A percentile compares a stretch with the other conserved stretches of the same genome.
phyloP scores from a whole-genome alignment of 2,888 invertebrate genomes.

The Eueremaeus valkanovi region DNA sequence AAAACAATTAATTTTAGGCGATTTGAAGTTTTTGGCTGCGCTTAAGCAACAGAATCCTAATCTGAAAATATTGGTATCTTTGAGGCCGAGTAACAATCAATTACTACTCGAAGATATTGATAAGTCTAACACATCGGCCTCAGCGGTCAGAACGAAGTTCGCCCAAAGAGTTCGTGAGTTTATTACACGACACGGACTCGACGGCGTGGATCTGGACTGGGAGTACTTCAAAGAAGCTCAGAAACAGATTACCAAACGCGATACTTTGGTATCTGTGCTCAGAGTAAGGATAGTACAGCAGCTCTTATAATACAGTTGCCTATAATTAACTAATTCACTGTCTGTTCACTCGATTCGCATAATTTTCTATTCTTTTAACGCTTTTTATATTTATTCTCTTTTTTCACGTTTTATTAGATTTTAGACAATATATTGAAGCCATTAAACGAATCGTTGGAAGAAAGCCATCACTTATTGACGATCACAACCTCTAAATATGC shows the following conservation, averaged over 20 bases:
- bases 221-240: slow-evolving; percentile 39
- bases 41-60: slow-evolving; percentile 39
- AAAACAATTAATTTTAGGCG: slow-evolving; percentile 37
- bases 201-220: slow-evolving; percentile 42
- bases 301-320: too few species aligned
- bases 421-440: slow-evolving; percentile 23
- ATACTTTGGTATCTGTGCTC: slow-evolving; percentile 33
- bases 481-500: slow-evolving; percentile 41
- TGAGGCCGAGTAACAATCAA: slow-evolving; percentile 33
- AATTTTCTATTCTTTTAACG: too few species aligned
- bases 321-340: too few species aligned
- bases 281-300: too few species aligned
- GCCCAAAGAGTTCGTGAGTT: slow-evolving; percentile 41
- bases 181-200: slow-evolving; percentile 40
- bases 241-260: slow-evolving; percentile 17
- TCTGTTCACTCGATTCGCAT: too few species aligned
- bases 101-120: slow-evolving; percentile 29
- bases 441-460: not conserved
- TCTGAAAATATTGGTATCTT: slow-evolving; percentile 42
- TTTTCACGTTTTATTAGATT: not conserved
- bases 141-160: slow-evolving; percentile 35
- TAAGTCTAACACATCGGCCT: slow-evolving; percentile 6
- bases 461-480: slow-evolving; percentile 25
- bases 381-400: not conserved
- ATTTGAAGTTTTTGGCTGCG: slow-evolving; percentile 37